phyloP scores from a whole-genome alignment of 1,140 invertebrate species.

The Drosophila azteca region DNA sequence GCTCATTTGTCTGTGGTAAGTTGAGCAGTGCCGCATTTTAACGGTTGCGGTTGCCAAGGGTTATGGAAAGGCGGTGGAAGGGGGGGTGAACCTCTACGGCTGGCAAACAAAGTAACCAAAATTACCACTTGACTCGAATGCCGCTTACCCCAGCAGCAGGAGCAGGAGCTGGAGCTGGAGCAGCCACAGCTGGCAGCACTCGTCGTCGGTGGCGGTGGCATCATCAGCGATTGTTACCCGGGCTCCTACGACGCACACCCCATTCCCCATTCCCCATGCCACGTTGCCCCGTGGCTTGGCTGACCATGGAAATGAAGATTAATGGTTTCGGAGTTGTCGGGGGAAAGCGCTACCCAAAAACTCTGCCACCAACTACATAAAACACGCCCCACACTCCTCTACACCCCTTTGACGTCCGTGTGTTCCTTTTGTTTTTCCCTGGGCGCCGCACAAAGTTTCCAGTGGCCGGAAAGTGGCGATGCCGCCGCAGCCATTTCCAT shows the following conservation, averaged over 20 bases:
- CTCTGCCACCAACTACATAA: slow-evolving; percentile 73
- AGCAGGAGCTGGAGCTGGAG: not conserved
- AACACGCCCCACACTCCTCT: slow-evolving; percentile 57
- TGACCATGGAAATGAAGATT: slow-evolving; percentile 72
- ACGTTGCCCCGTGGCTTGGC: not conserved
- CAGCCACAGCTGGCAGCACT: slow-evolving; percentile 50
- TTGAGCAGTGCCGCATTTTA: slow-evolving; percentile 76
- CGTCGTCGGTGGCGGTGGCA: slow-evolving; percentile 11
- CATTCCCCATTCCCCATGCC: too few relatives aligned
- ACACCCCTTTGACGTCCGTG: slow-evolving; percentile 23
- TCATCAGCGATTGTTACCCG: slow-evolving; percentile 35
- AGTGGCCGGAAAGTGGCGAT: slow-evolving; percentile 49
- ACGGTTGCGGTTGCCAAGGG: slow-evolving; percentile 55
- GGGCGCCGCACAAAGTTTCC: slow-evolving; percentile 50
- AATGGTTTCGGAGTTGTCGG: slow-evolving; percentile 67
- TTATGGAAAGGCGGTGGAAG: not conserved
- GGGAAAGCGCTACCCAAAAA: slow-evolving; percentile 58
- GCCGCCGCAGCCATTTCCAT: slow-evolving; percentile 21
- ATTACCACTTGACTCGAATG: slow-evolving; percentile 78
- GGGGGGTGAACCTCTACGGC: slow-evolving; percentile 35
- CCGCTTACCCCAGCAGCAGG: slow-evolving; percentile 45
- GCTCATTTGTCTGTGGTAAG: slow-evolving; percentile 76
- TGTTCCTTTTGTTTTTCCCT: slow-evolving; percentile 40
- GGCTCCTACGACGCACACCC: slow-evolving; percentile 16
- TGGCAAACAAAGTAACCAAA: slow-evolving; percentile 77